These are phyloP conservation scores for Drosophila mayaguana DNA, from an alignment of 2,888 invertebrate genomes.

Conservation along the genomic window DNA sequence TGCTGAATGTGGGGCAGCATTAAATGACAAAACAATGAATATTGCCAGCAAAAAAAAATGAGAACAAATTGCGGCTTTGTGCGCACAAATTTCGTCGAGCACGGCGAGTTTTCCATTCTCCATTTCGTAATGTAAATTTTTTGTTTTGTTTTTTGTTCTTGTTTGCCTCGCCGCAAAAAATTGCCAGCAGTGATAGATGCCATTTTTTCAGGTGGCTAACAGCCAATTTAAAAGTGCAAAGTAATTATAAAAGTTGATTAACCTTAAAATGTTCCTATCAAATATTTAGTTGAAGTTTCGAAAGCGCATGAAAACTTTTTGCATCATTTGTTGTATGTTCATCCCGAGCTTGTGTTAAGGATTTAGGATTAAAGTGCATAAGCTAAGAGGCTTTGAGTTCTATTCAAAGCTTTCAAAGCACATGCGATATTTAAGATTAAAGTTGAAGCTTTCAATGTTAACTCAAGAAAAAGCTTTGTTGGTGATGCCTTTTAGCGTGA, in stretches of 20 bases:
- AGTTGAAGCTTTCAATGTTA: neutral
- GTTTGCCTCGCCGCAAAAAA: neutral
- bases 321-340: no score
- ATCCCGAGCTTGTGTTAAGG: neutral
- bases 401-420: neutral
- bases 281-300: neutral
- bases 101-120: slow-evolving; percentile 10
- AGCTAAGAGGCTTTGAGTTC: no score
- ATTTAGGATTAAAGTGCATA: neutral
- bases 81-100: slow-evolving; percentile 12
- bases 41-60: neutral
- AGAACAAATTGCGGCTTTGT: slow-evolving; percentile 16
- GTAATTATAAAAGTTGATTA: slow-evolving; percentile 27
- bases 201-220: slow-evolving; percentile 5
- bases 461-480: neutral
- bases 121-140: slow-evolving; percentile 15
- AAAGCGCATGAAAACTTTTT: slow-evolving; percentile 3
- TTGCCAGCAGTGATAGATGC: slow-evolving; percentile 3
- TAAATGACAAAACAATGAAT: slow-evolving; percentile 56
- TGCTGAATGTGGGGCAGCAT: slow-evolving; percentile 40
- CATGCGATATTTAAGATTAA: neutral
- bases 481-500: neutral
- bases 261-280: slow-evolving; percentile 6
- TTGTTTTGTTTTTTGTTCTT: no score
- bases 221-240: slow-evolving; percentile 27